Percentiles rank a stretch among this genome's conserved stretches.
Evolutionary conservation across 2,888 invertebrate species (phyloP).

Genomic region (Sipha maydis): DNA sequence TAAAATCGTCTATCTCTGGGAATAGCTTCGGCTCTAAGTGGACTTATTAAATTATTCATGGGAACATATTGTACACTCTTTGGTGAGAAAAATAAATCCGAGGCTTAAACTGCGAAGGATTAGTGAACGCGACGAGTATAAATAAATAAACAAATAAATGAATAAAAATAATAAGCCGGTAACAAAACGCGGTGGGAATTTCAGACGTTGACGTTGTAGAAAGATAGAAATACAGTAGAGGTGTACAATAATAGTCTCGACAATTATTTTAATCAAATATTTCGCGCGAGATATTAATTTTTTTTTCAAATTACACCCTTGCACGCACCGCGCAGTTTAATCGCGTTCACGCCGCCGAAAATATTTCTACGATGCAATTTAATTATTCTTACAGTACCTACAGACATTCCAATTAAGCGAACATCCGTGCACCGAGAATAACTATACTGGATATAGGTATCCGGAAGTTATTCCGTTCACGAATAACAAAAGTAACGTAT

Average conservation of each 20-base stretch:
- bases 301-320: neutral
- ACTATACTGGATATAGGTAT: neutral
- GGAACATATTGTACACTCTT: neutral
- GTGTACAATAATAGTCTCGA: no score
- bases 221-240: no score
- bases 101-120: neutral
- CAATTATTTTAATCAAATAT: no score
- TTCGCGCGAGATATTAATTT: neutral
- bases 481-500: neutral
- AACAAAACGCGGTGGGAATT: no score
- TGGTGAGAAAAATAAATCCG: neutral
- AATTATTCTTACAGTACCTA: neutral
- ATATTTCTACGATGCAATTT: neutral
- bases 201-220: no score
- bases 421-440: neutral
- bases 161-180: no score
- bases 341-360: neutral
- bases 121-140: neutral
- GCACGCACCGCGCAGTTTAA: no score
- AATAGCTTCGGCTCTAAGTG: slow-evolving; percentile 8
- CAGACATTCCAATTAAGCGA: neutral
- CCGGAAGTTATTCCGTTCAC: neutral
- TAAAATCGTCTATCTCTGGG: slow-evolving; percentile 33
- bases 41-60: slow-evolving; percentile 48
- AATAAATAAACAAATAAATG: neutral